Evolutionary conservation across 2,797 vertebrate genomes (phyloP).

Genomic region (Trachurus trachurus): DNA sequence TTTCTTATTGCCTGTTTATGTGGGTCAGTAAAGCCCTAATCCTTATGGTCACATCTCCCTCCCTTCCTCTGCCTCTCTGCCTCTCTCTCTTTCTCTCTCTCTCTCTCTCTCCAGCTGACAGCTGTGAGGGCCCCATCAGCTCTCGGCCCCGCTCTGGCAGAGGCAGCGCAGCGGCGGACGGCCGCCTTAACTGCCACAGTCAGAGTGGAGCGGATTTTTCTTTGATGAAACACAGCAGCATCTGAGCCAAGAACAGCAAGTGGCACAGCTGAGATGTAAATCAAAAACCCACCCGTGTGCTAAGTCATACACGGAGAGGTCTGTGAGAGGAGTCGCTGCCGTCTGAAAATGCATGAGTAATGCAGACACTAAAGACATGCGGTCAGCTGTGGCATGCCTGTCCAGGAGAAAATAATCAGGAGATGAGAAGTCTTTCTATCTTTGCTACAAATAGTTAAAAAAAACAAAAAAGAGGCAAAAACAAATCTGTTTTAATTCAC

Average conservation of each 20-base stretch:
- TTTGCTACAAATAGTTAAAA: slow-evolving; percentile 50
- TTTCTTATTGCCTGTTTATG: slow-evolving; percentile 44
- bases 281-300: slow-evolving; percentile 88
- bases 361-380: slow-evolving; percentile 84
- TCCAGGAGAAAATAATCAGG: slow-evolving; percentile 60
- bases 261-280: slow-evolving; percentile 89
- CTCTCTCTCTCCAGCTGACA: slow-evolving; percentile 66
- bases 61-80: slow-evolving; percentile 50
- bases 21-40: slow-evolving; percentile 35
- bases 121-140: slow-evolving; percentile 61
- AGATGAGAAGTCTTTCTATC: slow-evolving; percentile 24
- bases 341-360: slow-evolving; percentile 91
- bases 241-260: slow-evolving; percentile 89
- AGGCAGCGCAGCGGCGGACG: slow-evolving; percentile 71
- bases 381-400: slow-evolving; percentile 82
- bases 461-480: slow-evolving; percentile 43
- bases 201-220: slow-evolving; percentile 85
- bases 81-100: slow-evolving; percentile 62
- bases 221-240: slow-evolving; percentile 88
- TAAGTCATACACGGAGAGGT: slow-evolving; percentile 87
- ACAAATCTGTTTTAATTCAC: slow-evolving; percentile 66
- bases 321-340: slow-evolving; percentile 84
- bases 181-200: slow-evolving; percentile 73
- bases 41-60: slow-evolving; percentile 35
- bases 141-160: slow-evolving; percentile 58